Evolutionary conservation across 2,888 invertebrate genomes (phyloP).

Genomic region (Polydrusus pterygomalis): DNA sequence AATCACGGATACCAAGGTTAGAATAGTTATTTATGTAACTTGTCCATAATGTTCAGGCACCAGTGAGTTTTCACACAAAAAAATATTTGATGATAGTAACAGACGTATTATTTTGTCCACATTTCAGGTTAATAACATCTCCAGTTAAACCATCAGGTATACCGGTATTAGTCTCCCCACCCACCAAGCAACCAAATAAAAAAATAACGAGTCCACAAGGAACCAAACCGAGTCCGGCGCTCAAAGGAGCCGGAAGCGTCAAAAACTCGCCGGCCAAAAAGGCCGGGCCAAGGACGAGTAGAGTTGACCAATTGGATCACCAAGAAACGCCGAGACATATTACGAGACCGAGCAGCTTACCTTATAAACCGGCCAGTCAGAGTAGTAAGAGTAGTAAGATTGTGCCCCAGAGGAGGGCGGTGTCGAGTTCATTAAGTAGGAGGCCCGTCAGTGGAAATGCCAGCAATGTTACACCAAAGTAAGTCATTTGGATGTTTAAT

Average conservation of each 20-base stretch:
- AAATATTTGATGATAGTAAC: too few species aligned
- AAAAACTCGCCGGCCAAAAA: constrained; percentile 61
- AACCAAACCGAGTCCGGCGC: constrained; percentile 30
- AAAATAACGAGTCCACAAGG: constrained; percentile 68
- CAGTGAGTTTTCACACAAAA: too few species aligned
- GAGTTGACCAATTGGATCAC: constrained; percentile 76
- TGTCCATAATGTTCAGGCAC: background rate
- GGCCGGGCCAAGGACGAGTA: constrained; percentile 73
- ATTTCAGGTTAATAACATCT: constrained; percentile 79
- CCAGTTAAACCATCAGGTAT: constrained; percentile 80
- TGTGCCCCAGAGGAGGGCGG: constrained; percentile 77
- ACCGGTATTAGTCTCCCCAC: constrained; percentile 72
- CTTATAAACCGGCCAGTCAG: constrained; percentile 75
- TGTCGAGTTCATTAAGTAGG: constrained; percentile 79
- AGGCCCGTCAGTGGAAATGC: constrained; percentile 68
- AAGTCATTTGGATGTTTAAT: constrained; percentile 60
- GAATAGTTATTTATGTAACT: background rate
- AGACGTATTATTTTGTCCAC: background rate
- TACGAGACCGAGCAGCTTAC: constrained; percentile 80
- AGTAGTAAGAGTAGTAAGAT: constrained; percentile 66
- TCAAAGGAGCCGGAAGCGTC: constrained; percentile 49
- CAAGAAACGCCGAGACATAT: constrained; percentile 68
- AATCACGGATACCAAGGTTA: constrained; percentile 81
- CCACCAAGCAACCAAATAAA: constrained; percentile 58
- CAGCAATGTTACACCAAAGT: constrained; percentile 70